phyloP scores from a whole-genome alignment of 2,888 invertebrate species.

The Eledona agricola region DNA sequence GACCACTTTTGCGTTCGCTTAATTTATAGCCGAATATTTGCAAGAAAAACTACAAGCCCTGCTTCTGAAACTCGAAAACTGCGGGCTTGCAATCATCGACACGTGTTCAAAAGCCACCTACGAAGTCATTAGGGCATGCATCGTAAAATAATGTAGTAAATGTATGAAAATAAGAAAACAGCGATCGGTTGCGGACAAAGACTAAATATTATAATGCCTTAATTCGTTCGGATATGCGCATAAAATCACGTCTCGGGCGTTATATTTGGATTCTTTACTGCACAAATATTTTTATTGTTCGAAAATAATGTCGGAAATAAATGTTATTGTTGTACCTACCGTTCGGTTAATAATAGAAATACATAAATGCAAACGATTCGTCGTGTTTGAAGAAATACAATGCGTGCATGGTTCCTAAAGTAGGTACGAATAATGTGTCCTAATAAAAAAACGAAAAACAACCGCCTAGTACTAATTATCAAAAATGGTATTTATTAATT shows the following conservation, averaged over 20 bases:
- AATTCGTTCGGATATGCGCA: conserved; percentile 53
- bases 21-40: conserved; percentile 17
- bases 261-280: conserved; percentile 51
- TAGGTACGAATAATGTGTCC: conserved; percentile 1
- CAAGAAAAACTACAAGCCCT: conserved; percentile 2
- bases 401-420: conserved; percentile 1
- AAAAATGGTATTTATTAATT: conserved; percentile 15
- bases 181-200: conserved; percentile 31
- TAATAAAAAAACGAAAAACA: conserved; percentile 6
- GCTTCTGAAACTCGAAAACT: conserved; percentile 2
- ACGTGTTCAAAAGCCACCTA: conserved; percentile 25
- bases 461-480: conserved; percentile 2
- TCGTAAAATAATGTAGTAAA: conserved; percentile 25
- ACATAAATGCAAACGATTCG: no score
- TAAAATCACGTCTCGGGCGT: conserved; percentile 51
- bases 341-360: conserved; percentile 10
- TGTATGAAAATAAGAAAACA: conserved; percentile 18
- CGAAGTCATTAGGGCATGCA: conserved; percentile 15
- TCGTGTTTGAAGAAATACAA: no score
- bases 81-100: not conserved
- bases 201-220: conserved; percentile 55
- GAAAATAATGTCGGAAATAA: conserved; percentile 38
- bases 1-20: conserved; percentile 20
- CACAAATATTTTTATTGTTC: conserved; percentile 49
- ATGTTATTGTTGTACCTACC: conserved; percentile 18